A percentile compares a stretch with the other conserved stretches of the same genome.
Conservation (phyloP, 1,140 invertebrate genomes). For the Pseudomyrmex dendroicus region DNA sequence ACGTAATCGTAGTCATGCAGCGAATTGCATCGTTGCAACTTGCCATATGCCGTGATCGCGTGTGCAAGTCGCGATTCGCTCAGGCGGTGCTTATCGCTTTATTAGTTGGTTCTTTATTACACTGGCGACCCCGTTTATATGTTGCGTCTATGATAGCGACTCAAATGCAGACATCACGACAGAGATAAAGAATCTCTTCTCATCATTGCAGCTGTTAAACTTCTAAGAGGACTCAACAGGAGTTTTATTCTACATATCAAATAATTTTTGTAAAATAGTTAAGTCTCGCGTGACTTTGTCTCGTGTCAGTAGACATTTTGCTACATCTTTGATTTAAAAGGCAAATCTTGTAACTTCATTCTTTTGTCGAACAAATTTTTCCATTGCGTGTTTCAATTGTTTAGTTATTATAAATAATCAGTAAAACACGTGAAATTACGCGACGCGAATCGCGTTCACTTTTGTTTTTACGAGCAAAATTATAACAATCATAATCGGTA, state of each 20-base stretch:
- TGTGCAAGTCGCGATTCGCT: conserved; percentile 63
- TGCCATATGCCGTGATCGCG: conserved; percentile 37
- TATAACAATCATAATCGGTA: not conserved
- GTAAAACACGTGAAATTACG: not conserved
- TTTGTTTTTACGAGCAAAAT: not conserved
- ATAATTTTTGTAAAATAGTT: conserved; percentile 4
- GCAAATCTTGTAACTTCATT: not conserved
- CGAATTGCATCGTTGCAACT: conserved; percentile 30
- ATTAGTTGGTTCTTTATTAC: conserved; percentile 69
- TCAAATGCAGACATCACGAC: conserved; percentile 8
- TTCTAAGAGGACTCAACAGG: not conserved
- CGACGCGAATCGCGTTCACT: not conserved
- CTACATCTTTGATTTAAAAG: not conserved
- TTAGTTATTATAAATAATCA: too few relatives aligned
- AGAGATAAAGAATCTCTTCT: conserved; percentile 30
- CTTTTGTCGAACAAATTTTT: too few relatives aligned
- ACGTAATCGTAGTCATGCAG: conserved; percentile 64
- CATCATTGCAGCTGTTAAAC: not conserved
- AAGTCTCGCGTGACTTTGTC: not conserved
- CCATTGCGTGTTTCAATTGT: too few relatives aligned
- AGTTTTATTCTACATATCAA: not conserved
- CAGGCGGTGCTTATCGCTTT: conserved; percentile 67
- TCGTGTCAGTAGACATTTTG: not conserved
- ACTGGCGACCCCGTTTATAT: conserved; percentile 53
- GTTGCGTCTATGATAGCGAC: conserved; percentile 19